Evolutionary conservation across 2,797 vertebrate species (phyloP).

Genomic region (Salmo trutta): DNA sequence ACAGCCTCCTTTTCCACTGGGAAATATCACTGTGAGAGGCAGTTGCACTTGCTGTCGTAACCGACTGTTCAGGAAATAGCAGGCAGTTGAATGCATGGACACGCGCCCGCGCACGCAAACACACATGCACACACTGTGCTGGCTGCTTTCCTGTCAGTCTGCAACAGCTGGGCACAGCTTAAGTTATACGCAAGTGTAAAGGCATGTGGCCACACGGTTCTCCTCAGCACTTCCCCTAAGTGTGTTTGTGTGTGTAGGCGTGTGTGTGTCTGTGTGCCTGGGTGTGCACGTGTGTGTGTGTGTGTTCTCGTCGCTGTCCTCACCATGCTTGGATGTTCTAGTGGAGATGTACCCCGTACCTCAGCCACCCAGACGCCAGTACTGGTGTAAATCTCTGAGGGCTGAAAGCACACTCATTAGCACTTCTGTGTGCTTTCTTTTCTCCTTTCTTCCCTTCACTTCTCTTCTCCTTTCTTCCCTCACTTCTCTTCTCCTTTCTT

Average conservation of each 20-base stretch:
- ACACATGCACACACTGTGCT: constrained; percentile 18
- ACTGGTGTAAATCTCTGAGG: background rate
- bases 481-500: too few species aligned
- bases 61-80: constrained; percentile 67
- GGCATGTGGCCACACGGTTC: constrained; percentile 44
- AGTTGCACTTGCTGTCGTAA: constrained; percentile 55
- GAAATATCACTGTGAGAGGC: constrained; percentile 30
- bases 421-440: background rate
- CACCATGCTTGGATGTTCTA: constrained; percentile 3
- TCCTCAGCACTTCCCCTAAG: constrained; percentile 17
- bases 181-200: constrained; percentile 51
- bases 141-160: constrained; percentile 49
- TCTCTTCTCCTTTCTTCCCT: background rate
- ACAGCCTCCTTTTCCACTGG: background rate
- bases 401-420: background rate
- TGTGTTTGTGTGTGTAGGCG: constrained; percentile 19
- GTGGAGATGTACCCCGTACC: background rate
- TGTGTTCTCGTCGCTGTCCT: background rate
- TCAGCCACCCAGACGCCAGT: background rate
- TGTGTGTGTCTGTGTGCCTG: constrained; percentile 20
- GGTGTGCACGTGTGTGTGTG: constrained; percentile 4
- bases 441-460: background rate
- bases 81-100: constrained; percentile 27
- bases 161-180: constrained; percentile 62
- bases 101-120: constrained; percentile 19